Conservation (phyloP, 2,888 invertebrate genomes). For the Trichogramma dendrolimi region DNA sequence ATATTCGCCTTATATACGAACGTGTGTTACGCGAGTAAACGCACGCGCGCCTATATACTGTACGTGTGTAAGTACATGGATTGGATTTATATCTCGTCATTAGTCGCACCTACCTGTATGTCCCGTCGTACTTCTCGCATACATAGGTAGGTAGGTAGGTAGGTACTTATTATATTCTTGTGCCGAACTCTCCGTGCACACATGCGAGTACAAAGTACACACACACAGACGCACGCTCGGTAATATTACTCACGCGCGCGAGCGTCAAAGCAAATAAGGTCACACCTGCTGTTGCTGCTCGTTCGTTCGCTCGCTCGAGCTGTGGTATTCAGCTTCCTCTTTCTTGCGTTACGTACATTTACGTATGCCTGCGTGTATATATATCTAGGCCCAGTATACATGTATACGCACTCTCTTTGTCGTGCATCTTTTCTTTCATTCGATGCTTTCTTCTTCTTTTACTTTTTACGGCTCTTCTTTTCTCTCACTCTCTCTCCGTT, state of each 20-base stretch:
- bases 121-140: neutral
- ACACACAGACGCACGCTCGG: neutral
- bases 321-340: neutral
- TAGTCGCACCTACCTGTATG: neutral
- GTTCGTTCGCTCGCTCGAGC: conserved; percentile 2
- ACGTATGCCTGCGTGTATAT: too few species aligned
- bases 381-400: too few species aligned
- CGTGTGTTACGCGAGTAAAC: too few species aligned
- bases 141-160: neutral
- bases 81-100: conserved; percentile 16
- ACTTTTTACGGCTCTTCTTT: too few species aligned
- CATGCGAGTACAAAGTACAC: neutral
- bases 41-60: too few species aligned
- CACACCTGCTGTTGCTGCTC: conserved; percentile 23
- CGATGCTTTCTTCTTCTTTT: too few species aligned
- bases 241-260: neutral
- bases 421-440: too few species aligned
- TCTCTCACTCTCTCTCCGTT: too few species aligned
- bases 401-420: too few species aligned
- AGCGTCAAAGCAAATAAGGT: conserved; percentile 19
- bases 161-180: neutral
- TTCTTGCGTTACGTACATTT: neutral
- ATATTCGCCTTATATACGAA: neutral
- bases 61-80: neutral
- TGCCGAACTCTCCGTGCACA: neutral